Base-by-base conservation (phyloP, 1,140 invertebrate species). In the Drosophila trapezifrons region DNA sequence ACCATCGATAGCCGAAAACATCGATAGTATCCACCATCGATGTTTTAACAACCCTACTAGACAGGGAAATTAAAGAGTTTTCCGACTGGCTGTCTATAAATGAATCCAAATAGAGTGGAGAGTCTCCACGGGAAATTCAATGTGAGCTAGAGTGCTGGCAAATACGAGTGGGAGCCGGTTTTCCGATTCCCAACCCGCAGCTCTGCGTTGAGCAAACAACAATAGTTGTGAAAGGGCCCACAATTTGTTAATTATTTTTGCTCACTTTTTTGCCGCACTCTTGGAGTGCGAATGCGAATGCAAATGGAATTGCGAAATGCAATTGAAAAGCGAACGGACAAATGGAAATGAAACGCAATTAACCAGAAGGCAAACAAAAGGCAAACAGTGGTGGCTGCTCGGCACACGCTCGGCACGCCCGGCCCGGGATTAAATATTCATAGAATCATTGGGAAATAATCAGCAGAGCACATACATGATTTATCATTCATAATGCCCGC, bases 391-490 rank as follows among this genome's bases (percentile, higher is more conserved):
- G 32, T 32, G n/a, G n/a, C n/a, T n/a, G n/a, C 22, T 22, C 22
- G 22, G 22, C 22, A n/a, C n/a, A n/a, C n/a, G n/a, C n/a, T n/a
- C n/a, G n/a, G n/a, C n/a, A n/a, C n/a, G n/a, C n/a, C n/a, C n/a
- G n/a, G n/a, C n/a, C n/a, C n/a, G 38, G 63, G 40, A 71, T 72
- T 72, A 72, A 71, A 71, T 71, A 72, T 71, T 71, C 66, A 72
- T 72, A 47, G 66, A 58, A 47, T 71, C 38, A 70, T 70, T 70
- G 64, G 38, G 35, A 32, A 46, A 70, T 29, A 46, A 69, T 56
- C 32, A 69, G 40, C 17, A 15, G 42, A 20, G 27, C 27, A 29
- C 27, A 29, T 29, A 29, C 27, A 32, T 32, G 29, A 32, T 32
- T 32, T 32, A 32, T 32, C 29, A 32, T 32, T 32, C 29, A 32